A percentile compares a stretch with the other conserved stretches of the same genome.
Evolutionary conservation across 2,888 invertebrate species (phyloP).

Genomic region (Encarsia formosa): DNA sequence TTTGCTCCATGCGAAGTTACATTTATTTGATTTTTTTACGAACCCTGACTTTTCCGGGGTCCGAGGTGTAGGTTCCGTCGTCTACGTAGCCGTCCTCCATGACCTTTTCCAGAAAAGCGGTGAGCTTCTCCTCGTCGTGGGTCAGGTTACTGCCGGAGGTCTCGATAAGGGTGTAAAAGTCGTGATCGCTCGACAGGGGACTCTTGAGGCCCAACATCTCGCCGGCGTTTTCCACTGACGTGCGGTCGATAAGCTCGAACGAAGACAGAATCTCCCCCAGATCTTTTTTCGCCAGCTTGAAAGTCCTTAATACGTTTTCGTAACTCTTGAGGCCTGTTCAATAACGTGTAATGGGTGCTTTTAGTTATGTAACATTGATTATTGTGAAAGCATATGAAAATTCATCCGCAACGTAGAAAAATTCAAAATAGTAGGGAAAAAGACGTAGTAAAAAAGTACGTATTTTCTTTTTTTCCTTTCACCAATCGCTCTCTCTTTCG

Average conservation of each 20-base stretch:
- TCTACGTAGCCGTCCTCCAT: constrained; percentile 68
- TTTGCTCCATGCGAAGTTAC: too few species aligned
- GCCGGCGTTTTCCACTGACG: constrained; percentile 65
- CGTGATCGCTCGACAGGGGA: constrained; percentile 53
- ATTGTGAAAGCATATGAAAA: too few species aligned
- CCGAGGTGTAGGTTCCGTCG: constrained; percentile 85
- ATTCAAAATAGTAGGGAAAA: too few species aligned
- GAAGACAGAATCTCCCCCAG: constrained; percentile 91
- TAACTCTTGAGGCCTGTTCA: constrained; percentile 71
- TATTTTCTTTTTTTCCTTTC: too few species aligned
- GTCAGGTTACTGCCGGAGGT: constrained; percentile 78
- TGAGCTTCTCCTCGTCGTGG: constrained; percentile 88
- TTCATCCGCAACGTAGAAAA: too few species aligned
- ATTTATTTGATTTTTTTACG: constrained; percentile 22
- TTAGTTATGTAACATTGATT: too few species aligned
- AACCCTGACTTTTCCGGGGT: constrained; percentile 75
- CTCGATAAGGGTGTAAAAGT: constrained; percentile 84
- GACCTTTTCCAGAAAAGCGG: constrained; percentile 68
- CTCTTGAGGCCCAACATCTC: constrained; percentile 59
- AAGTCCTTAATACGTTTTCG: constrained; percentile 72
- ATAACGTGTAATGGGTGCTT: too few species aligned
- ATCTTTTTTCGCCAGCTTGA: constrained; percentile 67
- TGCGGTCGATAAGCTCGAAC: constrained; percentile 88
- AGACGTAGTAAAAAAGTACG: too few species aligned
- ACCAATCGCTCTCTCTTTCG: too few species aligned